A percentile compares a stretch with the other conserved stretches of the same genome.
Evolutionary conservation across 2,888 invertebrate species (phyloP).

Genomic region (Brenthis daphne): DNA sequence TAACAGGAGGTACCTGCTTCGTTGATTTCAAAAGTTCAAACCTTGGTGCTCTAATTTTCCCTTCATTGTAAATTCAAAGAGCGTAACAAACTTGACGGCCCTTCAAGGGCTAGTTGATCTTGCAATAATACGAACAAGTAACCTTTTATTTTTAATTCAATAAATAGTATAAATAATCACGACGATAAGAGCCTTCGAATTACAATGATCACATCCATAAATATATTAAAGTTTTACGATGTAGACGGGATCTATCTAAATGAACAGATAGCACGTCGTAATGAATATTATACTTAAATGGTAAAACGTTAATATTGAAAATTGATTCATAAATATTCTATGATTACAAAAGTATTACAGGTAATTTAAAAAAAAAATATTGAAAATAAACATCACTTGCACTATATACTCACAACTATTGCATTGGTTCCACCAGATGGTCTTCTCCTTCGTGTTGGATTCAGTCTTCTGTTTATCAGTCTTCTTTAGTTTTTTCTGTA

Average conservation of each 20-base stretch:
- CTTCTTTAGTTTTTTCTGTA: slow-evolving; percentile 78
- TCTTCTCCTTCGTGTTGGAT: slow-evolving; percentile 65
- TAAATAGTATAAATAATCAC: slow-evolving; percentile 13
- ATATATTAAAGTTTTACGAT: background rate
- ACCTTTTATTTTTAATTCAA: slow-evolving; percentile 38
- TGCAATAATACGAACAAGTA: slow-evolving; percentile 50
- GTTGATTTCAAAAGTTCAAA: slow-evolving; percentile 76
- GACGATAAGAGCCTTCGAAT: background rate
- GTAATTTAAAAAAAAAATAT: too few species aligned
- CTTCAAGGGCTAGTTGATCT: slow-evolving; percentile 66
- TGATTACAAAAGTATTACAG: too few species aligned
- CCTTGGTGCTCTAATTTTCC: slow-evolving; percentile 79
- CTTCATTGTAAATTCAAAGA: slow-evolving; percentile 78
- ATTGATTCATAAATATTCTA: too few species aligned
- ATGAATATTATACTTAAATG: background rate
- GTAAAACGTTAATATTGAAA: too few species aligned
- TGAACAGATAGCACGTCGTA: background rate
- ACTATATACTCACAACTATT: slow-evolving; percentile 68
- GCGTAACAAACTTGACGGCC: slow-evolving; percentile 73
- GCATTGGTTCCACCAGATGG: slow-evolving; percentile 80
- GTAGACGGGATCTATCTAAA: too few species aligned
- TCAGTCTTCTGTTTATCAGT: slow-evolving; percentile 79
- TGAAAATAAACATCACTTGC: background rate
- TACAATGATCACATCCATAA: background rate
- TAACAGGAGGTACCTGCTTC: slow-evolving; percentile 57